Conservation (phyloP, 2,888 invertebrate species). For the Leptura quadrifasciata region DNA sequence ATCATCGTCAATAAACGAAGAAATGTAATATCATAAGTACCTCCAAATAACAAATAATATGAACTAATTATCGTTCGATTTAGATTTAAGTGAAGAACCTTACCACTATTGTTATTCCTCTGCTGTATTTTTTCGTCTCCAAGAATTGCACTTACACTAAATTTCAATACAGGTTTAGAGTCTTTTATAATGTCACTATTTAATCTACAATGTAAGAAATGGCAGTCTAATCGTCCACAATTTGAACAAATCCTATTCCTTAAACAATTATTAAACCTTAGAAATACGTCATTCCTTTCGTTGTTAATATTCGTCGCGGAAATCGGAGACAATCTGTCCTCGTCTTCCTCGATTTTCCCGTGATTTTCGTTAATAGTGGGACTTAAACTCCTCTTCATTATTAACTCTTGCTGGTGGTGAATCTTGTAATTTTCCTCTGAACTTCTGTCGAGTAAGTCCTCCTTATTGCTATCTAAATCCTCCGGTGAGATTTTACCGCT, state of each 20-base stretch:
- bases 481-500: conserved; percentile 70
- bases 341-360: conserved; percentile 61
- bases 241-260: conserved; percentile 74
- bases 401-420: conserved; percentile 49
- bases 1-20: no score
- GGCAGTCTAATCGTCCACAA: conserved; percentile 78
- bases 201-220: conserved; percentile 71
- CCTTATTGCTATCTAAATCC: conserved; percentile 54
- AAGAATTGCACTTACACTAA: conserved; percentile 94
- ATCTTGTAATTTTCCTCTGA: conserved; percentile 55
- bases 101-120: conserved; percentile 57
- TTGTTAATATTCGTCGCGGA: conserved; percentile 48
- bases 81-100: conserved; percentile 17
- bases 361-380: conserved; percentile 55
- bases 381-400: conserved; percentile 53
- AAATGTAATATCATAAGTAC: no score
- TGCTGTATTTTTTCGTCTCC: conserved; percentile 76
- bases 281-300: conserved; percentile 66
- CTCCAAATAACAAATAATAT: no score
- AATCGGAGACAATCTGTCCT: conserved; percentile 66
- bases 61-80: neutral
- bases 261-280: conserved; percentile 70
- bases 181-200: conserved; percentile 68
- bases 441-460: conserved; percentile 48
- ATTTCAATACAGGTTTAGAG: conserved; percentile 88